phyloP scores from a whole-genome alignment of 37 sponge, comb jelly and placozoan genomes.

The Geodia barretti region DNA sequence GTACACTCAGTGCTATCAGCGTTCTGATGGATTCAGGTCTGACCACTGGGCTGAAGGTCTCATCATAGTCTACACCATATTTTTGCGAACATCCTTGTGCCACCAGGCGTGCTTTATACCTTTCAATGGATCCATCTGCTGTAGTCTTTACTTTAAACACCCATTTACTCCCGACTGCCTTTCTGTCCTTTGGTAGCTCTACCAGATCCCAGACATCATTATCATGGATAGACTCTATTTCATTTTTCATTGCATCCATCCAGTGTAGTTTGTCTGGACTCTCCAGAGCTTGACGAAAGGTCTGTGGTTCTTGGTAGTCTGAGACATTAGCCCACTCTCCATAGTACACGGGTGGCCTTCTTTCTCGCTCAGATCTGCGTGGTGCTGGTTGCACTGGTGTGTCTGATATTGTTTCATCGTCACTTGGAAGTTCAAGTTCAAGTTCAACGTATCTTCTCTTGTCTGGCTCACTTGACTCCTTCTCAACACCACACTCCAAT shows the following conservation, averaged over 20 bases:
- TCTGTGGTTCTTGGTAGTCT: conserved; percentile 22
- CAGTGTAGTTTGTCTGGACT: no score
- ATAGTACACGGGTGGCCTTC: conserved; percentile 36
- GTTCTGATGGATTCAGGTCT: conserved; percentile 42
- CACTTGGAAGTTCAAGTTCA: neutral
- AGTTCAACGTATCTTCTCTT: neutral
- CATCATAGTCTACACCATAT: conserved; percentile 49
- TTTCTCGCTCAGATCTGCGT: conserved; percentile 28
- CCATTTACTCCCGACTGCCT: conserved; percentile 67
- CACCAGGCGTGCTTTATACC: conserved; percentile 53
- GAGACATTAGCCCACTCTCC: conserved; percentile 30
- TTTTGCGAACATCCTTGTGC: no score
- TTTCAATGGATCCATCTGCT: conserved; percentile 49
- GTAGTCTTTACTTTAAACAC: conserved; percentile 42
- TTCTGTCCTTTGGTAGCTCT: conserved; percentile 31
- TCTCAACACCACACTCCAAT: neutral
- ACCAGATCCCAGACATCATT: conserved; percentile 71
- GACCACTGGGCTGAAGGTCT: conserved; percentile 64
- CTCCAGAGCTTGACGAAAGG: conserved; percentile 18
- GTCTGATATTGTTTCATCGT: neutral
- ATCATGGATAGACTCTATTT: no score
- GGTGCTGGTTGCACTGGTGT: conserved; percentile 8
- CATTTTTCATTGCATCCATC: no score
- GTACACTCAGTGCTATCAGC: conserved; percentile 49
- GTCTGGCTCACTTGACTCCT: neutral